Percentiles rank a stretch among this genome's conserved stretches.
Evolutionary conservation across 2,113 vertebrate species (phyloP).

Genomic region (Lycaon pictus): DNA sequence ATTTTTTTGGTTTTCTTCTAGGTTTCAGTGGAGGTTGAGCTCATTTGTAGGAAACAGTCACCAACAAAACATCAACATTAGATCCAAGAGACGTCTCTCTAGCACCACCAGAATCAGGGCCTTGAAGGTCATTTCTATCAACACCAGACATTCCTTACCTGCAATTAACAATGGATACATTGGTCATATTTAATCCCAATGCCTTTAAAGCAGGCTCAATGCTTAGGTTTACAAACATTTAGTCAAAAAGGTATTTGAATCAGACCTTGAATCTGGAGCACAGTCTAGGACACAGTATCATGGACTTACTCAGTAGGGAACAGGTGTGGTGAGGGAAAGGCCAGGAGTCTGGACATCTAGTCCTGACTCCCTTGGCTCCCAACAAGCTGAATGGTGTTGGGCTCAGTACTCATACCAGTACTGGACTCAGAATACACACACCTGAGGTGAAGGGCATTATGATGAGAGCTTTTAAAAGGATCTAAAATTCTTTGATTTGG

Average conservation of each 20-base stretch:
- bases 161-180: not conserved
- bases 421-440: not conserved
- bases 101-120: conserved; percentile 46
- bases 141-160: not conserved
- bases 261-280: not conserved
- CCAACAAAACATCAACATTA: conserved; percentile 36
- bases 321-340: not conserved
- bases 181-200: not conserved
- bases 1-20: conserved; percentile 61
- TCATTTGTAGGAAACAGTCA: conserved; percentile 35
- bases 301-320: not conserved
- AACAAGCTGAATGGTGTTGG: not conserved
- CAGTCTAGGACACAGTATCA: not conserved
- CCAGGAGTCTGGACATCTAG: not conserved
- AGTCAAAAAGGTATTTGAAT: conserved; percentile 30
- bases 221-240: conserved; percentile 65
- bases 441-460: not conserved
- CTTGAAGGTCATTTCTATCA: conserved; percentile 69
- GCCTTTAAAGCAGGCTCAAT: not conserved
- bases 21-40: conserved; percentile 38
- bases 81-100: conserved; percentile 43
- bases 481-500: not conserved
- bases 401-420: not conserved
- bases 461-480: not conserved
- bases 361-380: not conserved